Base-by-base conservation (phyloP, 1,140 invertebrate species). In the Caerostris extrusa region DNA sequence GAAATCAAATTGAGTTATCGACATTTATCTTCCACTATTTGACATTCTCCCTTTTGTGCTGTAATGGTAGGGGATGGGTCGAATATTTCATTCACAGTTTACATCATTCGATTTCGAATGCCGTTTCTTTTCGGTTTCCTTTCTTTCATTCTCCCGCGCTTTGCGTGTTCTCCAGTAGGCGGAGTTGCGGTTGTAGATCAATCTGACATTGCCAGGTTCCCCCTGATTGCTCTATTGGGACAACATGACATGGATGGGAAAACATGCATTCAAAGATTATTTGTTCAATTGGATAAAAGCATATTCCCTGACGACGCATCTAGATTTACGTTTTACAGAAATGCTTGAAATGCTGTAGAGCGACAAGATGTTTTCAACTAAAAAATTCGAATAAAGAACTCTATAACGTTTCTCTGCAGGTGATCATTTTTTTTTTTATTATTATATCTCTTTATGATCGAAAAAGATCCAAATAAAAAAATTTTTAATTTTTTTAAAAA, bases 1-100 rank as follows among this genome's bases (percentile, higher is more conserved):
- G 56, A 93, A 93, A 87, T 93, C 82, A 86, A 93, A 93, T 93
- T 87, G 91, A 93, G 55, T 93, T 93, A 93, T 60, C 17, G 61
- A 87, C 91, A 93, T 93, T 93, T 71, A 93, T 93, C 91, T 93
- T 93, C 91, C 60, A 19, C 61, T 19, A 19, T 77, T 77, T 56
- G 91, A 60, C 60, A 17, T 85, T 8, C 64, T 60, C 56, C 34
- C 17, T 67, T 55, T 82, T 85, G 81, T 61, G 5, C 8, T 53
- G 10, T 91, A 83, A 91, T 91, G 90, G 12, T 50, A 17, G 53
- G 90, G 90, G 90, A n/a, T 12, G 77, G 67, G 50, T 67, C 56
- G 34, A 67, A 85, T 91, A 91, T 91, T 91, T 91, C 77, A 83
- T 55, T 91, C 69, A 17, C 67, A 71, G 7, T 90, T 81, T 57